These are phyloP conservation scores for Limnephilus auricula DNA, from an alignment of 2,888 invertebrate genomes.

Conservation along the genomic window DNA sequence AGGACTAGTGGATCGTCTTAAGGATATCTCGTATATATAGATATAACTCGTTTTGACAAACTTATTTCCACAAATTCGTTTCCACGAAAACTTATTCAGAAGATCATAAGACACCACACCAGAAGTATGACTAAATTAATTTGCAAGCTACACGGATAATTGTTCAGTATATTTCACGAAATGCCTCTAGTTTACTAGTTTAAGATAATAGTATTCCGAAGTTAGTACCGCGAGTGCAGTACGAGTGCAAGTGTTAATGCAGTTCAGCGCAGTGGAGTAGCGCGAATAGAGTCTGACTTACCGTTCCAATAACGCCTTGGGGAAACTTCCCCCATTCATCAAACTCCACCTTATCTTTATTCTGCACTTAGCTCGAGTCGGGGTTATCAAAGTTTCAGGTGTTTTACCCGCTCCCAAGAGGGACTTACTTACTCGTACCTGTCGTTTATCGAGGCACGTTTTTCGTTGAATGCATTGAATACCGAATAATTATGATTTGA, in stretches of 20 bases:
- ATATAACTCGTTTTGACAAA: too few relatives aligned
- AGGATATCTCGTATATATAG: too few relatives aligned
- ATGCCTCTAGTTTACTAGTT: not conserved
- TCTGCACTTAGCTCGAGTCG: constrained; percentile 1
- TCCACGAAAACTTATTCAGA: too few relatives aligned
- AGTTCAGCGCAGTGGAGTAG: constrained; percentile 12
- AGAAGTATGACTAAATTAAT: not conserved
- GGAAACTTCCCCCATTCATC: constrained; percentile 49
- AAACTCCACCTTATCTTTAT: constrained; percentile 55
- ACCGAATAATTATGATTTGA: not conserved
- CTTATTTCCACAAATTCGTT: too few relatives aligned
- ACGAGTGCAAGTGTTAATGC: not conserved
- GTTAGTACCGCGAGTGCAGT: constrained; percentile 4
- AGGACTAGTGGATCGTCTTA: too few relatives aligned
- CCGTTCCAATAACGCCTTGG: constrained; percentile 54
- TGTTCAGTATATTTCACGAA: not conserved
- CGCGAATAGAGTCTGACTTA: not conserved
- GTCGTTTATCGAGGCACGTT: not conserved
- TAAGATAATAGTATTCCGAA: not conserved
- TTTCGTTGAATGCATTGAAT: not conserved
- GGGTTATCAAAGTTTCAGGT: constrained; percentile 16
- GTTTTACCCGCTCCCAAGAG: not conserved
- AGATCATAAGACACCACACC: too few relatives aligned
- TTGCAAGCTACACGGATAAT: not conserved
- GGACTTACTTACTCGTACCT: not conserved